Base-by-base conservation (phyloP, 2,113 vertebrate genomes). In the Plotosus lineatus region DNA sequence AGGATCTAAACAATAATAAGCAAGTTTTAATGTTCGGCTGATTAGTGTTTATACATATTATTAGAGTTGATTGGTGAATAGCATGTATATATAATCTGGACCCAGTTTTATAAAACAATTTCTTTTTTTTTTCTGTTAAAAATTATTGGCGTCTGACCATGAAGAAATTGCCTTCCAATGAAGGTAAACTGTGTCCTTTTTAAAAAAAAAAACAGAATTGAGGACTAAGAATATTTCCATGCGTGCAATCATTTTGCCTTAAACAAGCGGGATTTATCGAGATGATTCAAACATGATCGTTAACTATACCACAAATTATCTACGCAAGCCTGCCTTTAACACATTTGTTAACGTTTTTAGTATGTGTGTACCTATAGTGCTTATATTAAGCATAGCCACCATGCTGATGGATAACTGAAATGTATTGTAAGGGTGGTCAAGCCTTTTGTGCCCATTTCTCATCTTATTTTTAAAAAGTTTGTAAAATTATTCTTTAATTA, bases 291-390 rank as follows among this genome's bases (percentile, higher is more conserved):
- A 38, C 48, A 55, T 31, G 44, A 36, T 21, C 26, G 51, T 36
- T 77, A 36, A 58, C 46, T 15, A 44, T 63, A 80, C 65, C 69
- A 48, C 14, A 61, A 48, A 77, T n/a, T 42, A 71, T 26, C 38
- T 11, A 38, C 19, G 8, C 48, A 17, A 1, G 19, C n/a, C 8
- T 58, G 23, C 71, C 60, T 76, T 71, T 84, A 51, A 83, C 23
- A 76, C 26, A 0, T 71, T 77, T 48, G 31, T 46, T 69, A 21
- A n/a, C n/a, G n/a, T 60, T 26, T 7, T n/a, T 60, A 73, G 12
- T 26, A 40, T 63, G 21, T 26, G 23, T 55, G 26, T 33, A 2
- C 31, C 14, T 60, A 60, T 17, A 60, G 4, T 15, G 28, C 17
- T 28, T 60, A 17, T 60, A 60, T 60, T 60, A 60, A 31, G 28